Percentiles rank a stretch among this genome's conserved stretches.
phyloP scores from a whole-genome alignment of 2,797 vertebrate genomes.

The Pelochelys cantorii region DNA sequence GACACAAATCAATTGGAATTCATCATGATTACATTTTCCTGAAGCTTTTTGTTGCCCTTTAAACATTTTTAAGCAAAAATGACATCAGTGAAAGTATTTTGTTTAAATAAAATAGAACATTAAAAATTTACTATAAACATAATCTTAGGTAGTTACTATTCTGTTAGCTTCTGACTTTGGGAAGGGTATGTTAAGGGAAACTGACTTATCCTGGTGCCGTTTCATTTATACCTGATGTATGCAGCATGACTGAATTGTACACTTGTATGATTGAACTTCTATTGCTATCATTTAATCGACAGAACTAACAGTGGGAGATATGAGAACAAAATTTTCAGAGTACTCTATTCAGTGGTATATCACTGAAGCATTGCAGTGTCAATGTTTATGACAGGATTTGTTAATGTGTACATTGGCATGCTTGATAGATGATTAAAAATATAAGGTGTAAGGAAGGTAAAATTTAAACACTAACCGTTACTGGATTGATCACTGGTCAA shows the following conservation, averaged over 20 bases:
- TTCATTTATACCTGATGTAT: not conserved
- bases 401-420: not conserved
- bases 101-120: not conserved
- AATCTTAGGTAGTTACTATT: not conserved
- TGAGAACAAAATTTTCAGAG: not conserved
- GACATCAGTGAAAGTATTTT: not conserved
- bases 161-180: too few relatives aligned
- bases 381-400: not conserved
- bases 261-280: not conserved
- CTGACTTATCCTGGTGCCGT: not conserved
- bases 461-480: conserved; percentile 10
- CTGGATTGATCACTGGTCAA: not conserved
- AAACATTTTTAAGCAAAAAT: not conserved
- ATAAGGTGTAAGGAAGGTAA: conserved; percentile 21
- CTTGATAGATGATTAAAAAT: not conserved
- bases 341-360: not conserved
- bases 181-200: too few relatives aligned
- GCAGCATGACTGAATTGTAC: not conserved
- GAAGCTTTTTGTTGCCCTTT: not conserved
- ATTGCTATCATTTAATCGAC: not conserved
- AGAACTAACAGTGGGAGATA: not conserved
- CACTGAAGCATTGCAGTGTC: not conserved
- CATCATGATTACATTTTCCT: conserved; percentile 1
- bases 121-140: rapidly evolving
- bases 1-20: not conserved